phyloP scores from a whole-genome alignment of 2,113 vertebrate genomes.

The Phocoena sinus region DNA sequence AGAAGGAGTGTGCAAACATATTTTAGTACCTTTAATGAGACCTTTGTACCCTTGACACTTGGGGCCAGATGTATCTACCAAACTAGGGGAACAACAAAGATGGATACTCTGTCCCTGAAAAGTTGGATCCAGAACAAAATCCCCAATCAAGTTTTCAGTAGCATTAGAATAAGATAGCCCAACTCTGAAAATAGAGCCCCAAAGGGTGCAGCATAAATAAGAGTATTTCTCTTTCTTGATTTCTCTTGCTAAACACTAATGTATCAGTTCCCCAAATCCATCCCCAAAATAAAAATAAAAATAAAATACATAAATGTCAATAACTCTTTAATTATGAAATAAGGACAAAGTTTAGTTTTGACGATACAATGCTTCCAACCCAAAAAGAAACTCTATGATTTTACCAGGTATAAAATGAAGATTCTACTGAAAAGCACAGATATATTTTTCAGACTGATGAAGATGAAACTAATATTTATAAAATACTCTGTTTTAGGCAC shows the following conservation, averaged over 20 bases:
- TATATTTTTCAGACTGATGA: background rate
- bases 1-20: background rate
- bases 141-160: background rate
- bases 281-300: background rate
- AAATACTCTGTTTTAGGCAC: background rate
- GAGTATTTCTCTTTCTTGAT: background rate
- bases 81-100: background rate
- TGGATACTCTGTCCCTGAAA: background rate
- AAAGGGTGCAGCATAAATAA: background rate
- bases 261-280: background rate
- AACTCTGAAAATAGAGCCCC: background rate
- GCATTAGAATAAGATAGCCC: background rate
- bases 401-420: background rate
- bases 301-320: background rate
- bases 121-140: background rate
- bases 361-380: background rate
- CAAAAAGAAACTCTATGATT: background rate
- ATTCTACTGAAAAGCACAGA: background rate
- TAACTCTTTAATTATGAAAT: background rate
- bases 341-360: slow-evolving; percentile 1
- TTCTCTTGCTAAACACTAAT: background rate
- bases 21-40: background rate
- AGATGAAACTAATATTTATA: background rate
- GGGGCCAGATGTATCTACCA: background rate
- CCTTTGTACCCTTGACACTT: background rate